Evolutionary conservation across 2,797 vertebrate genomes (phyloP), one percentile per base, ranked within the genome.

Genomic region (Periophthalmus magnuspinnatus): DNA sequence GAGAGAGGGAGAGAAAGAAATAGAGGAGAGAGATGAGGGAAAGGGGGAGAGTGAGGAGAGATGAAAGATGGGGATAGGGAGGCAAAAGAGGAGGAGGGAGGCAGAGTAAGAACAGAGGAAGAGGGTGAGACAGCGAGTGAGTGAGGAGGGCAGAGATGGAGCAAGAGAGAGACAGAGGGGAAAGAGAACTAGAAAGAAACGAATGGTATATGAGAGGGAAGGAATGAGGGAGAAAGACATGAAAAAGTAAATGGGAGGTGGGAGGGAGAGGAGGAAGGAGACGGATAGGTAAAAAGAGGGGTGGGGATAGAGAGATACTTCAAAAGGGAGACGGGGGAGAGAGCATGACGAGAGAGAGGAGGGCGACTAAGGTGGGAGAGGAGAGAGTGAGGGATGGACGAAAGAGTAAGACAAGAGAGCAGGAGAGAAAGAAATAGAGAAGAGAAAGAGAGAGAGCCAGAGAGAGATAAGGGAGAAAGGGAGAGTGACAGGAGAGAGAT

Each of bases 321-420:
- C n/a, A n/a, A n/a, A n/a, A 10, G 17, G 8, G 16, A 21, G 50
- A 50, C 3, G 6, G 28, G 22, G 17, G 17, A 34, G 69, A 48
- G 70, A n/a, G n/a, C n/a, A n/a, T n/a, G n/a, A n/a, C 3, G 6
- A 28, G 22, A 17, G 17, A 34, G 69, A 48, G 70, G 52, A 2
- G 81, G 3, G 66, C 1, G 33, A 68, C 62, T 59, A 65, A 54
- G 79, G 81, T n/a, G n/a, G n/a, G n/a, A n/a, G n/a, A n/a, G n/a
- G n/a, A n/a, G n/a, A n/a, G n/a, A n/a, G n/a, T n/a, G n/a, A n/a
- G n/a, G n/a, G n/a, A n/a, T n/a, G n/a, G n/a, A n/a, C n/a, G n/a
- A n/a, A n/a, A n/a, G n/a, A n/a, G n/a, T n/a, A n/a, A n/a, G n/a
- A n/a, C n/a, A n/a, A n/a, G n/a, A n/a, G n/a, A n/a, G n/a, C n/a